Percentiles rank a stretch among this genome's conserved stretches.
Conservation (phyloP, 2,797 vertebrate species). For the Hoplostethus mediterraneus region DNA sequence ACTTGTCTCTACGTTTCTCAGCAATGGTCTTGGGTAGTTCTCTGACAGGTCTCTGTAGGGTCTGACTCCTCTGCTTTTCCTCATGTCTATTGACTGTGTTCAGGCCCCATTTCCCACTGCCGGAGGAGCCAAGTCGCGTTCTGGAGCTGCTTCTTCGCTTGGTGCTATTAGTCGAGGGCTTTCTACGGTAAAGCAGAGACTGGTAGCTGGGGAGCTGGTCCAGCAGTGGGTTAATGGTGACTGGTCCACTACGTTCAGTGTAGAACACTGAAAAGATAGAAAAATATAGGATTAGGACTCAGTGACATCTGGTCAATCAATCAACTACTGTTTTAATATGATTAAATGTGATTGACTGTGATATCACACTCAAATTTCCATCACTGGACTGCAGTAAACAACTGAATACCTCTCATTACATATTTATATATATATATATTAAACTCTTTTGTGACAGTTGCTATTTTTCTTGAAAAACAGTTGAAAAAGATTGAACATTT, state of each 20-base stretch:
- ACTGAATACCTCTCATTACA: no score
- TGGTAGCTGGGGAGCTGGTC: slow-evolving; percentile 94
- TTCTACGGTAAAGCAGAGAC: slow-evolving; percentile 87
- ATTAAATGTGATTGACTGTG: neutral
- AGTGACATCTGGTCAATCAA: neutral
- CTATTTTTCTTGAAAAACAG: no score
- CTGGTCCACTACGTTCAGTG: slow-evolving; percentile 63
- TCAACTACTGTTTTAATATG: neutral
- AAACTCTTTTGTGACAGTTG: no score
- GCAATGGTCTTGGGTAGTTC: slow-evolving; percentile 83
- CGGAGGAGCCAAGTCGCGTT: slow-evolving; percentile 56
- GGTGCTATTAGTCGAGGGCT: slow-evolving; percentile 52
- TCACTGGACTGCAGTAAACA: no score
- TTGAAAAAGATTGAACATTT: no score
- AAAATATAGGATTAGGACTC: neutral
- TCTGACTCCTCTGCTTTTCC: slow-evolving; percentile 62
- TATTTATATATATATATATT: no score
- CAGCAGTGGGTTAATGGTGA: slow-evolving; percentile 85
- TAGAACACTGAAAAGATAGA: slow-evolving; percentile 71
- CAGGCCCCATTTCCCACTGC: slow-evolving; percentile 67
- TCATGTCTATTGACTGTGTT: slow-evolving; percentile 37
- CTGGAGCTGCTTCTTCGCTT: slow-evolving; percentile 74
- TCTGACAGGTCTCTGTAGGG: slow-evolving; percentile 62
- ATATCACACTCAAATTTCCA: no score
- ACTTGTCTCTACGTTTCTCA: slow-evolving; percentile 89